Conservation (phyloP, 2,797 vertebrate genomes). For the Gymnopithys bicolor region DNA sequence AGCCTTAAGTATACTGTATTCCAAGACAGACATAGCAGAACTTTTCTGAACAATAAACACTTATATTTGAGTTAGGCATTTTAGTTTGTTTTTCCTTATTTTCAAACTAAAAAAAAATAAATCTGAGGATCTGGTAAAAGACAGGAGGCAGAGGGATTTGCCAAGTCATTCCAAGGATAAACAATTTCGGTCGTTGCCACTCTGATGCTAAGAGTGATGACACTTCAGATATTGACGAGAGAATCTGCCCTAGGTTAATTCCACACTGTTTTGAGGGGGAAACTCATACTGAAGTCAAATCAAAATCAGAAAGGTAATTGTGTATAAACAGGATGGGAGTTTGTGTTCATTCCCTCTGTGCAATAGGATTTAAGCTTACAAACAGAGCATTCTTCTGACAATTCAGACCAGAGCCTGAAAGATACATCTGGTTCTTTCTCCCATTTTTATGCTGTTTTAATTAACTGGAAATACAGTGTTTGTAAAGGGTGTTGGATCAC, state of each 20-base stretch:
- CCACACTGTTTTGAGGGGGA: not conserved
- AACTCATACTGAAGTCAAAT: not conserved
- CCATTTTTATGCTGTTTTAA: not conserved
- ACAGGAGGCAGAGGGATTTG: not conserved
- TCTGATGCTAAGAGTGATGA: not conserved
- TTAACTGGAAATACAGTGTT: slow-evolving; percentile 18
- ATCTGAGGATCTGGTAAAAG: not conserved
- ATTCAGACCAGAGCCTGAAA: not conserved
- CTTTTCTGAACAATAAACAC: not conserved
- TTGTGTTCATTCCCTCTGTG: not conserved
- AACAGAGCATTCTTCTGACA: slow-evolving; percentile 1
- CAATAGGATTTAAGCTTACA: not conserved
- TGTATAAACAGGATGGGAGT: slow-evolving; percentile 24
- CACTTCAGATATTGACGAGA: slow-evolving; percentile 8
- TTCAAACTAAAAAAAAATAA: not conserved
- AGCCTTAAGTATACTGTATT: not conserved
- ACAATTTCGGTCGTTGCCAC: not conserved
- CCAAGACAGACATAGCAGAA: not conserved
- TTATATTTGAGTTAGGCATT: not conserved
- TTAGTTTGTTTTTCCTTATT: not conserved
- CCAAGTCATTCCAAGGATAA: not conserved
- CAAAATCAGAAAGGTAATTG: slow-evolving; percentile 23
- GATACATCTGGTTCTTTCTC: not conserved
- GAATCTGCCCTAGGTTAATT: slow-evolving; percentile 11
- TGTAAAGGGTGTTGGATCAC: not conserved